Conservation (phyloP, 2,797 vertebrate genomes). For the Ambastaia sidthimunki region DNA sequence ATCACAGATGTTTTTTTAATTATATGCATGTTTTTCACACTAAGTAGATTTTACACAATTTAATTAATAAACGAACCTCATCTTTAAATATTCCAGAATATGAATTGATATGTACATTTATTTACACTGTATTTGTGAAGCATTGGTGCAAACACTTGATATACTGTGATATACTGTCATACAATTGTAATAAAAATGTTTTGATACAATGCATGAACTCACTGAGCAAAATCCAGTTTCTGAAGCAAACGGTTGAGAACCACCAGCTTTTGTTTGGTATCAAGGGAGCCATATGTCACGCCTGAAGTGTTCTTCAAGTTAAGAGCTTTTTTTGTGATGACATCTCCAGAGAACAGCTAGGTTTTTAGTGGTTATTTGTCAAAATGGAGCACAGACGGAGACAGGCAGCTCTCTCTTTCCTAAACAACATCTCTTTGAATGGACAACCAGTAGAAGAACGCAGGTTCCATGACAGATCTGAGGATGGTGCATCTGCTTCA, state of each 20-base stretch:
- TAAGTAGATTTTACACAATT: background rate
- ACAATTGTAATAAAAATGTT: background rate
- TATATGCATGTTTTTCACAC: background rate
- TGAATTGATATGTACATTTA: background rate
- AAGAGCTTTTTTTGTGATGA: background rate
- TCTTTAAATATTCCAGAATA: background rate
- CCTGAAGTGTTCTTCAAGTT: slow-evolving; percentile 13
- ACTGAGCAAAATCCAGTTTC: background rate
- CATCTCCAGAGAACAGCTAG: slow-evolving; percentile 10
- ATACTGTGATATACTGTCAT: background rate
- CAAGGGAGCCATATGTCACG: background rate
- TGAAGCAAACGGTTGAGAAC: background rate
- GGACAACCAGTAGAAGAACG: background rate
- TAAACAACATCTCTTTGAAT: slow-evolving; percentile 37
- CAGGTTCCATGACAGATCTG: background rate
- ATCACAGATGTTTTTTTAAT: background rate
- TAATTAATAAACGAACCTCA: slow-evolving; percentile 3
- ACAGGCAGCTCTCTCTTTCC: slow-evolving; percentile 35
- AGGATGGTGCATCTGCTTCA: background rate
- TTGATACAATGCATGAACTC: background rate
- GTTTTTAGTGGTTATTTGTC: background rate
- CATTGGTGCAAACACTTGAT: background rate
- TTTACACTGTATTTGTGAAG: background rate
- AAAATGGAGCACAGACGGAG: slow-evolving; percentile 9
- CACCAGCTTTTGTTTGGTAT: background rate